phyloP scores from a whole-genome alignment of 2,797 vertebrate species.

The Kryptopterus vitreolus region DNA sequence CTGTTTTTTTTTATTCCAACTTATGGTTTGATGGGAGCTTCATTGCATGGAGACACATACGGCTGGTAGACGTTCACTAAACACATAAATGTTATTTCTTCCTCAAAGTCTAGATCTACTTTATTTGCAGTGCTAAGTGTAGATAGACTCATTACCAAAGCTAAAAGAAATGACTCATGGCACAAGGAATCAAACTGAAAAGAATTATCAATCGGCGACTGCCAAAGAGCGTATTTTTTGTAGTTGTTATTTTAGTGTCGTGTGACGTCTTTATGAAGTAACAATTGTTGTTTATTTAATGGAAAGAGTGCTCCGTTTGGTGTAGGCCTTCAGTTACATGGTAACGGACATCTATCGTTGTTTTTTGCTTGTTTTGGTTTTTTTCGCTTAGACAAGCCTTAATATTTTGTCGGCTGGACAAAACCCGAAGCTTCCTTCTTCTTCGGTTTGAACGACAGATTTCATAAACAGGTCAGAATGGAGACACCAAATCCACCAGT shows the following conservation, averaged over 20 bases:
- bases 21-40: slow-evolving; percentile 17
- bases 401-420: slow-evolving; percentile 31
- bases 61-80: slow-evolving; percentile 39
- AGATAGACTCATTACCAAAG: slow-evolving; percentile 58
- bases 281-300: slow-evolving; percentile 6
- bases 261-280: neutral
- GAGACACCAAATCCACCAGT: neutral
- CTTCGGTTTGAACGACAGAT: neutral
- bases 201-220: slow-evolving; percentile 15
- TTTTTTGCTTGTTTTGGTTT: too few relatives aligned
- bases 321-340: slow-evolving; percentile 8
- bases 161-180: slow-evolving; percentile 40
- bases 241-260: neutral
- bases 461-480: neutral
- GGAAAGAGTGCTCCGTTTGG: slow-evolving; percentile 5
- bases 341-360: neutral
- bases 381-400: slow-evolving; percentile 34
- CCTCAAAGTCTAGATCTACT: slow-evolving; percentile 73
- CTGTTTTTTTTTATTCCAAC: neutral
- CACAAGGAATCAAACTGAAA: slow-evolving; percentile 39
- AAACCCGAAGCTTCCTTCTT: neutral
- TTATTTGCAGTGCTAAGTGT: slow-evolving; percentile 76
- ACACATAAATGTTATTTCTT: slow-evolving; percentile 84
- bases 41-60: slow-evolving; percentile 38
- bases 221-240: slow-evolving; percentile 43